These are phyloP conservation scores for Coelinius sp. DNA, from an alignment of 2,888 invertebrate species.

Conservation along the genomic window DNA sequence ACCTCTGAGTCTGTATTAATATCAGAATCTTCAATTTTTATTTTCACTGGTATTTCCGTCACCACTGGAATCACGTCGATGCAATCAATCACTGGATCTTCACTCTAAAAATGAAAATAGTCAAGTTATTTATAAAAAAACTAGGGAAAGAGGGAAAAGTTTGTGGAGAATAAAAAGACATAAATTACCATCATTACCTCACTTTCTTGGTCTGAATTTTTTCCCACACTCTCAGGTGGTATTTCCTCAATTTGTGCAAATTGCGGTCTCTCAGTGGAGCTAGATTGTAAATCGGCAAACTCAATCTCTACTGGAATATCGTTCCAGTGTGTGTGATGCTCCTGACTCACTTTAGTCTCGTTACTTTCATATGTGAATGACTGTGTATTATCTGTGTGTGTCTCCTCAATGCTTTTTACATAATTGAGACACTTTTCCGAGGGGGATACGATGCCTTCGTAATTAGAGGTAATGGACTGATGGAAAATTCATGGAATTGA, in stretches of 20 bases:
- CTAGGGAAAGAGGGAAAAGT: background rate
- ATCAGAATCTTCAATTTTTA: constrained; percentile 50
- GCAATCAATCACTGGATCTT: constrained; percentile 59
- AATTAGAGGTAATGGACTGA: constrained; percentile 61
- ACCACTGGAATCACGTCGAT: constrained; percentile 65
- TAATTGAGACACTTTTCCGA: constrained; percentile 67
- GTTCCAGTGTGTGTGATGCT: constrained; percentile 45
- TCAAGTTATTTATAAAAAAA: background rate
- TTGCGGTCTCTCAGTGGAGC: constrained; percentile 64
- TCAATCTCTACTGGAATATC: constrained; percentile 60
- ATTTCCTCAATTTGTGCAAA: constrained; percentile 68
- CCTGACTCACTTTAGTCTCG: constrained; percentile 44
- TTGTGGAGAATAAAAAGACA: background rate
- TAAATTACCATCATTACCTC: constrained; percentile 6
- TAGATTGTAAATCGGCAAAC: constrained; percentile 64
- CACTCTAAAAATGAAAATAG: constrained; percentile 37
- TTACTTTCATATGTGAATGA: constrained; percentile 39
- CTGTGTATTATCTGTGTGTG: constrained; percentile 31
- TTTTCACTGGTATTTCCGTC: constrained; percentile 37
- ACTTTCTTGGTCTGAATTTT: constrained; percentile 29
- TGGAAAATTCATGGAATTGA: constrained; percentile 45
- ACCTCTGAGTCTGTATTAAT: constrained; percentile 50
- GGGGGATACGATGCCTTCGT: constrained; percentile 60
- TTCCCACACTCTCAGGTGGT: constrained; percentile 50
- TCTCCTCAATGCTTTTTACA: constrained; percentile 63